Base-by-base conservation (phyloP, 2,888 invertebrate species). In the Acrobasis consociella region DNA sequence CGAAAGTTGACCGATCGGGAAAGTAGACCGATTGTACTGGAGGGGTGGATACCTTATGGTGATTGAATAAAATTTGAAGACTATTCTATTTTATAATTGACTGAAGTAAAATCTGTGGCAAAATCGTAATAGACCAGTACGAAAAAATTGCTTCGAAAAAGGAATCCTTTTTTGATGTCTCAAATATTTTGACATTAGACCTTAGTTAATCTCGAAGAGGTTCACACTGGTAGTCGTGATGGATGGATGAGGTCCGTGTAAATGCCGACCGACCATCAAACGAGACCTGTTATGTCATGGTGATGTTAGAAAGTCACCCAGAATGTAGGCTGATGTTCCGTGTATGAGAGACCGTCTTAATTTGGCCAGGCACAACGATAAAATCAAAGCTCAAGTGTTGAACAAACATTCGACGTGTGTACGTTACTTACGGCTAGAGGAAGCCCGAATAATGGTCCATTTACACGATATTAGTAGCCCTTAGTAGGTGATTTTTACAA, bases 301-400 rank as follows among this genome's bases (percentile, higher is more conserved):
- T 46, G 46, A 46, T n/a, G n/a, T n/a, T n/a, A n/a, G n/a, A 46
- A 46, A 46, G 5, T 13, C 46, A 46, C 46, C n/a, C 13, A 46
- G 5, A 46, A 46, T 13, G n/a, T 46, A 46, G 5, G n/a, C 11
- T 13, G 2, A n/a, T 13, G 13, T 22, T 2, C 5, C 31, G 46
- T 46, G 5, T 10, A 46, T 46, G 46, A 46, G n/a, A 3, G 46
- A 46, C 46, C 11, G 13, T n/a, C 10, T 46, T 46, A 46, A n/a
- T 46, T 46, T 46, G 46, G 46, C n/a, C 11, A n/a, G 46, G 31
- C 72, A 7, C 31, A 70, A 70, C 75, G 72, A 75, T 71, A 76
- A 80, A 82, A 81, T 76, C 73, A 77, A 76, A 78, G 74, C 77
- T 76, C 70, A 70, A 77, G 76, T 73, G 73, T 72, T 73, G 70